Percentiles rank a stretch among this genome's conserved stretches.
Evolutionary conservation across 2,888 invertebrate genomes (phyloP).

Genomic region (Drosophila bunnanda): DNA sequence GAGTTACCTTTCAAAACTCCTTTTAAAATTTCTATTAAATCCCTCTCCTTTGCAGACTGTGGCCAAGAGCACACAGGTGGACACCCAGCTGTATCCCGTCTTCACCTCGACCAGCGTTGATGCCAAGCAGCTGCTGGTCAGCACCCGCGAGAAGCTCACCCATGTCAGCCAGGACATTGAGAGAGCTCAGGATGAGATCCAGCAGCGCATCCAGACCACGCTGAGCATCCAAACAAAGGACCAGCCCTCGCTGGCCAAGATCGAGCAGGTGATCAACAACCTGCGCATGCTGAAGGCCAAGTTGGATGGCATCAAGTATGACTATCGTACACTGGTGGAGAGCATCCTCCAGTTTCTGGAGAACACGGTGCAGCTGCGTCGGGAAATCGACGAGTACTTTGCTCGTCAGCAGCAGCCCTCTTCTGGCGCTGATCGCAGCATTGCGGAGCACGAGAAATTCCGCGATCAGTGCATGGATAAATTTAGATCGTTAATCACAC

Average conservation of each 20-base stretch:
- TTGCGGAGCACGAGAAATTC: constrained; percentile 88
- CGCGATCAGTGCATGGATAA: constrained; percentile 88
- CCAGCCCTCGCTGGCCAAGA: constrained; percentile 85
- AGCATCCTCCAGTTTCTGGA: constrained; percentile 90
- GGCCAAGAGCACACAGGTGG: constrained; percentile 88
- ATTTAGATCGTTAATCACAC: constrained; percentile 88
- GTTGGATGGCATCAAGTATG: constrained; percentile 88
- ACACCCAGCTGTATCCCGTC: constrained; percentile 90
- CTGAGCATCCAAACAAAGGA: constrained; percentile 88
- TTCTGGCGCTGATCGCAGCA: constrained; percentile 85
- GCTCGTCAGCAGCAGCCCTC: constrained; percentile 67
- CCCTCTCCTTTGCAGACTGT: constrained; percentile 85
- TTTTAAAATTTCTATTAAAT: not conserved
- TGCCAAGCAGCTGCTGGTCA: constrained; percentile 86
- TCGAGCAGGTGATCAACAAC: constrained; percentile 88
- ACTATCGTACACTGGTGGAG: constrained; percentile 90
- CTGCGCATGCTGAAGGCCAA: constrained; percentile 88
- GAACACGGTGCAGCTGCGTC: constrained; percentile 87
- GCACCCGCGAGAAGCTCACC: constrained; percentile 86
- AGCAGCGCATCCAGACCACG: constrained; percentile 88
- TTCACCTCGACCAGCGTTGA: constrained; percentile 88
- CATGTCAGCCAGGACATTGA: constrained; percentile 87
- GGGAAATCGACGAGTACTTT: constrained; percentile 87
- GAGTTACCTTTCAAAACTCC: too few species aligned
- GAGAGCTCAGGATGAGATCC: constrained; percentile 88